Conservation (phyloP, 2,797 vertebrate species). For the Graptemys geographica region DNA sequence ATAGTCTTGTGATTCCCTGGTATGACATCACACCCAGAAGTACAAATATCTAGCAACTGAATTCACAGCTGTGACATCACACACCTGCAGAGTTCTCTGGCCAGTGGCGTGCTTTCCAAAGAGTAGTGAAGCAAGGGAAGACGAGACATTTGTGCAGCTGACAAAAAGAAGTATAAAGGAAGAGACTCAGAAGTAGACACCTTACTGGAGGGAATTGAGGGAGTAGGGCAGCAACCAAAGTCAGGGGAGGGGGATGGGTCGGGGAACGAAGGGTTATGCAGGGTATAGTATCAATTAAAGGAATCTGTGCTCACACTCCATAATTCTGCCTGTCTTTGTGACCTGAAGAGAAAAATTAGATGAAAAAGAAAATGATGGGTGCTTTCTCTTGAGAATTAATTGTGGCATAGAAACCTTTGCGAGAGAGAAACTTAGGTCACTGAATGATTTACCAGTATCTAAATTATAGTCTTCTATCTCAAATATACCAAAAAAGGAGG, state of each 20-base stretch:
- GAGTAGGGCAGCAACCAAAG: not conserved
- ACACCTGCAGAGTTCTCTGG: not conserved
- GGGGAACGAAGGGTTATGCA: no score
- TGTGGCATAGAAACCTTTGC: not conserved
- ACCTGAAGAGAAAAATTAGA: not conserved
- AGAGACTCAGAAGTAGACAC: not conserved
- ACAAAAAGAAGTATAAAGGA: not conserved
- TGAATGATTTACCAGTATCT: not conserved
- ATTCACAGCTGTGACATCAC: not conserved
- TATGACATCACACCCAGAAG: not conserved
- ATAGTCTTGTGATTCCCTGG: not conserved
- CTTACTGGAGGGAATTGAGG: not conserved
- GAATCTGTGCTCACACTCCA: not conserved
- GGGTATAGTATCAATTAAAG: not conserved
- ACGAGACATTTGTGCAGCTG: rapidly evolving
- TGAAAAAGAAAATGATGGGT: not conserved
- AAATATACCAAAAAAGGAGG: not conserved
- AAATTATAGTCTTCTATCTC: not conserved
- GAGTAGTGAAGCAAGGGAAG: rapidly evolving
- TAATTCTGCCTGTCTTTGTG: not conserved
- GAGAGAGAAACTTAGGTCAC: not conserved
- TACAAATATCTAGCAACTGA: not conserved
- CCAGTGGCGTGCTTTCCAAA: not conserved
- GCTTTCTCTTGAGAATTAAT: not conserved
- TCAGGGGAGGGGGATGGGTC: rapidly evolving